Percentiles rank a stretch among this genome's conserved stretches.
Evolutionary conservation across 2,113 vertebrate genomes (phyloP).

Genomic region (Dromas ardeola): DNA sequence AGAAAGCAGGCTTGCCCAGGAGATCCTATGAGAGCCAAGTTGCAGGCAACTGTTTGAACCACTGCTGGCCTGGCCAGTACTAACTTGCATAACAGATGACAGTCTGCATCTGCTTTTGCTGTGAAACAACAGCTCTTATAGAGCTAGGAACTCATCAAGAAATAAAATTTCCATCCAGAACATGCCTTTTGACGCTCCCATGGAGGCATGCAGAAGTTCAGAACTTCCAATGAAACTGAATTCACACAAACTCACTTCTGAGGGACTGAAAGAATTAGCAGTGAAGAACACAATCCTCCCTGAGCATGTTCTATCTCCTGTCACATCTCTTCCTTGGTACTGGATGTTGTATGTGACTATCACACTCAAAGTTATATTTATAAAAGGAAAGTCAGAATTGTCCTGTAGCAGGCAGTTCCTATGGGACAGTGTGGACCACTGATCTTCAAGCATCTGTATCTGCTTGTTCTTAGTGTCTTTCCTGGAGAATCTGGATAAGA

Average conservation of each 20-base stretch:
- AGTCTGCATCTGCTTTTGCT: neutral
- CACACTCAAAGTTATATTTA: neutral
- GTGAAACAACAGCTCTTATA: neutral
- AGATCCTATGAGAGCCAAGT: neutral
- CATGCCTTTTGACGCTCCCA: neutral
- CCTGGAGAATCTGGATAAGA: neutral
- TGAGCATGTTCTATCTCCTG: accelerated
- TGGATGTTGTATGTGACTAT: neutral
- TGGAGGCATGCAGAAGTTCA: neutral
- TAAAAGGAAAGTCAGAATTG: neutral
- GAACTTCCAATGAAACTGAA: neutral
- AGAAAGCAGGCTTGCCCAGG: neutral
- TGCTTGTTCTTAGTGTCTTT: neutral
- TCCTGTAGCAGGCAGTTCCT: neutral
- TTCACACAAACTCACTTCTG: neutral
- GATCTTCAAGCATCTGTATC: neutral
- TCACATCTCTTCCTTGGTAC: neutral
- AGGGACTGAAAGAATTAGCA: neutral
- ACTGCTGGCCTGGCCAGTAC: neutral
- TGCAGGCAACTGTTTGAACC: neutral
- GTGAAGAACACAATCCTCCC: neutral
- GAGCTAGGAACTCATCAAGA: neutral
- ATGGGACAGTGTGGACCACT: neutral
- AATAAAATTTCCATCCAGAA: neutral
- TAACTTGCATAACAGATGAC: neutral